These are phyloP conservation scores for Anguilla marmorata DNA, from an alignment of 2,797 vertebrate species.

Conservation along the genomic window DNA sequence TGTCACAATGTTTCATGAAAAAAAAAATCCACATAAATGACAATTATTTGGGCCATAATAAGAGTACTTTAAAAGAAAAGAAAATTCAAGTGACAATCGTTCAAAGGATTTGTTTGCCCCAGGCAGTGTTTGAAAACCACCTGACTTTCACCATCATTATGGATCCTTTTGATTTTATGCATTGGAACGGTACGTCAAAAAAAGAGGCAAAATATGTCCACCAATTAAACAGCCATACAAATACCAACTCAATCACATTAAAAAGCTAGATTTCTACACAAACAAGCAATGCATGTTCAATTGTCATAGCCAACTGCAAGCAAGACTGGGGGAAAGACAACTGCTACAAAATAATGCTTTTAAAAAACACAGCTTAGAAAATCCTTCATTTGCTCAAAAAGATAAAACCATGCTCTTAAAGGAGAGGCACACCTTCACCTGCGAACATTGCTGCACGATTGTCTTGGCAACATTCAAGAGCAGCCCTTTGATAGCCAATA, in stretches of 20 bases:
- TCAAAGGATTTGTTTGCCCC: background rate
- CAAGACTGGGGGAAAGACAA: constrained; percentile 2
- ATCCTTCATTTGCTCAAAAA: constrained; percentile 27
- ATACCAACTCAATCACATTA: constrained; percentile 25
- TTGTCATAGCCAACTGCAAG: constrained; percentile 25
- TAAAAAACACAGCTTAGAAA: constrained; percentile 33
- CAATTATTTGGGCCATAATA: constrained; percentile 21
- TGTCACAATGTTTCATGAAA: background rate
- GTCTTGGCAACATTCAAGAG: constrained; percentile 67
- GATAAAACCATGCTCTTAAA: constrained; percentile 41
- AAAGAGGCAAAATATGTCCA: constrained; percentile 23
- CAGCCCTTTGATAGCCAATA: constrained; percentile 45
- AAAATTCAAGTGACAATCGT: constrained; percentile 16
- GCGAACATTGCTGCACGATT: constrained; percentile 58
- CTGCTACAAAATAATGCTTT: constrained; percentile 35
- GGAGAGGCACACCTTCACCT: constrained; percentile 60
- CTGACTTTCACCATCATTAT: background rate
- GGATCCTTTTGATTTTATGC: constrained; percentile 14
- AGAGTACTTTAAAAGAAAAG: constrained; percentile 23
- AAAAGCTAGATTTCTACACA: constrained; percentile 23
- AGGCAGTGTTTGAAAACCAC: background rate
- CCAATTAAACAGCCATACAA: constrained; percentile 16
- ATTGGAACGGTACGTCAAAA: constrained; percentile 8
- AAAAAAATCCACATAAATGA: constrained; percentile 19
- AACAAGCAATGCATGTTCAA: constrained; percentile 22